Conservation (phyloP, 2,113 vertebrate genomes). For the Azemiops feae region DNA sequence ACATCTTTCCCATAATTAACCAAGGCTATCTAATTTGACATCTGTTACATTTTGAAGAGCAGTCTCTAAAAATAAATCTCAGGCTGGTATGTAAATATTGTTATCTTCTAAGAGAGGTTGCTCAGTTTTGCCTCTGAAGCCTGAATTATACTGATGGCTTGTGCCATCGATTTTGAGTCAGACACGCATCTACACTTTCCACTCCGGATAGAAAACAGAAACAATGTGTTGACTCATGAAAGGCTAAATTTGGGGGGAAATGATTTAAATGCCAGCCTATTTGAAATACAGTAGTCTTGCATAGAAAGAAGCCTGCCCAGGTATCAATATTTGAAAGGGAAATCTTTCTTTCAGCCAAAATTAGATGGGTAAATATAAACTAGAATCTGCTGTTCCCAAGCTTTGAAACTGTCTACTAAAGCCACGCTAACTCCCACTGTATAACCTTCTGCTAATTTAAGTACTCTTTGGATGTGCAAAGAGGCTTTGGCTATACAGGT, state of each 20-base stretch:
- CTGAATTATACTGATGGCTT: background rate
- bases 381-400: background rate
- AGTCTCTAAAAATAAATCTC: background rate
- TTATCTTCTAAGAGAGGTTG: background rate
- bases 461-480: background rate
- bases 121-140: background rate
- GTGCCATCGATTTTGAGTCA: background rate
- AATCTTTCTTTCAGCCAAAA: background rate
- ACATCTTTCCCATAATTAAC: background rate
- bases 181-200: background rate
- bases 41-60: background rate
- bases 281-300: background rate
- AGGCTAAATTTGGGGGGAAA: background rate
- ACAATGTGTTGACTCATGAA: background rate
- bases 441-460: background rate
- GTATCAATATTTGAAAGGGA: background rate
- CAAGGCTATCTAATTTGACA: background rate
- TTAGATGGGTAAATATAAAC: background rate
- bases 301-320: background rate
- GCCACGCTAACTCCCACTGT: background rate
- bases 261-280: background rate
- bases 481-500: background rate
- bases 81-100: background rate
- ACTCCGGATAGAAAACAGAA: background rate
- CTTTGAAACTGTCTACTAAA: background rate